A percentile compares a stretch with the other conserved stretches of the same genome.
Evolutionary conservation across 2,113 vertebrate genomes (phyloP).

Genomic region (Vulpes vulpes): DNA sequence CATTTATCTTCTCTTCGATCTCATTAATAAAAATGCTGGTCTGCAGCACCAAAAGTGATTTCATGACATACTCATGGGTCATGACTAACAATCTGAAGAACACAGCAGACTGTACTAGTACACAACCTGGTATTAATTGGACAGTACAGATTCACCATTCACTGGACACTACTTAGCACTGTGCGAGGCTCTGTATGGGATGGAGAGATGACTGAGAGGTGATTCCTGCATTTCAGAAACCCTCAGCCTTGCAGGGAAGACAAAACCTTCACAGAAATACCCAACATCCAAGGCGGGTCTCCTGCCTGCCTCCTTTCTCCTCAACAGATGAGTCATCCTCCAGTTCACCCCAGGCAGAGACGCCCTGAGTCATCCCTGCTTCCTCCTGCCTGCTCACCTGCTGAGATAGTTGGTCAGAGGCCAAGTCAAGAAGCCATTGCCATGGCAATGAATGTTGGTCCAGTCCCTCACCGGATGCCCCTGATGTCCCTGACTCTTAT

Average conservation of each 20-base stretch:
- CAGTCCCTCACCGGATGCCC: not conserved
- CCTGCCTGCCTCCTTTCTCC: not conserved
- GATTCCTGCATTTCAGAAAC: not conserved
- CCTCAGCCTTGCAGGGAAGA: not conserved
- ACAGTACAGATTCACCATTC: not conserved
- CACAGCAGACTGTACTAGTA: rapidly evolving
- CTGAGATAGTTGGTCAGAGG: not conserved
- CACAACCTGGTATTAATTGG: not conserved
- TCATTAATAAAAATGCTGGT: not conserved
- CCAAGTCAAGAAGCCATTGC: not conserved
- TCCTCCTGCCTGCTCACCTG: not conserved
- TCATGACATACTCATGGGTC: not conserved
- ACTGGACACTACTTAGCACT: not conserved
- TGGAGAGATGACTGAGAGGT: not conserved
- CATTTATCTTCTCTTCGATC: not conserved
- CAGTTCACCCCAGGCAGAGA: not conserved
- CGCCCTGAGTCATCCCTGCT: slow-evolving; percentile 37
- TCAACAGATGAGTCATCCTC: not conserved
- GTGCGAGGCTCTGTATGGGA: not conserved
- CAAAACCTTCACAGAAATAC: not conserved
- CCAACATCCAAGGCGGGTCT: not conserved
- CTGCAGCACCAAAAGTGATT: not conserved
- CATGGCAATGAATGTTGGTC: not conserved
- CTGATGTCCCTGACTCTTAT: not conserved
- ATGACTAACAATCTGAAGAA: not conserved